Evolutionary conservation across 2,113 vertebrate genomes (phyloP).

Genomic region (cattle (Bos taurus)): DNA sequence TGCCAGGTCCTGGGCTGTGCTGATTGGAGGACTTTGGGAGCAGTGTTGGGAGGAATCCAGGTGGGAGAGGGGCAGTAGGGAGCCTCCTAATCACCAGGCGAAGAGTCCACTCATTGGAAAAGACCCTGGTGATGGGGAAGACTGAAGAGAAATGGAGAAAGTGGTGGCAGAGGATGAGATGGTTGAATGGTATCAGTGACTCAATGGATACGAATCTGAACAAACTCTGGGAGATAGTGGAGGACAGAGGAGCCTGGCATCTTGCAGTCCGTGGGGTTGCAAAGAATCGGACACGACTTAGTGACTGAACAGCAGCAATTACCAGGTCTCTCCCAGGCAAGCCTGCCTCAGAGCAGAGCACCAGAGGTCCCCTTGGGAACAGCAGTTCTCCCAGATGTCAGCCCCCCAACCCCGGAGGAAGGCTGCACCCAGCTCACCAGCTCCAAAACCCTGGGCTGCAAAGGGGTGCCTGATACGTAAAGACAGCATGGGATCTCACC

Average conservation of each 20-base stretch:
- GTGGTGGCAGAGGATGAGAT: neutral
- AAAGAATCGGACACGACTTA: neutral
- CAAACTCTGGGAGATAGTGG: neutral
- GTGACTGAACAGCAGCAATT: neutral
- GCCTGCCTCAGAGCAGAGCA: neutral
- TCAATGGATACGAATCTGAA: neutral
- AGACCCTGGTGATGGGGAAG: neutral
- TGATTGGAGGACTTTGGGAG: neutral
- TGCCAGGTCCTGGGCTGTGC: rapidly evolving
- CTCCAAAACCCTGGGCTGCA: neutral
- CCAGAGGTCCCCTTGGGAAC: neutral
- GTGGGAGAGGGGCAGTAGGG: neutral
- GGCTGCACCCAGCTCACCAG: neutral
- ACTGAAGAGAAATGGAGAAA: neutral
- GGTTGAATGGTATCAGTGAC: neutral
- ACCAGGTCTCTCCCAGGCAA: neutral
- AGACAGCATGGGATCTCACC: neutral
- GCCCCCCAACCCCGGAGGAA: neutral
- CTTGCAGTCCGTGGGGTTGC: neutral
- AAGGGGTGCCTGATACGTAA: neutral
- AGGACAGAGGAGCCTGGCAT: neutral
- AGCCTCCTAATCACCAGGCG: neutral
- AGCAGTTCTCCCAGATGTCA: neutral
- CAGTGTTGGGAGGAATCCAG: neutral
- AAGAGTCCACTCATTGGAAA: neutral